These are phyloP conservation scores for Tokudaia muenninki DNA, from an alignment of 2,797 vertebrate species.

Conservation along the genomic window DNA sequence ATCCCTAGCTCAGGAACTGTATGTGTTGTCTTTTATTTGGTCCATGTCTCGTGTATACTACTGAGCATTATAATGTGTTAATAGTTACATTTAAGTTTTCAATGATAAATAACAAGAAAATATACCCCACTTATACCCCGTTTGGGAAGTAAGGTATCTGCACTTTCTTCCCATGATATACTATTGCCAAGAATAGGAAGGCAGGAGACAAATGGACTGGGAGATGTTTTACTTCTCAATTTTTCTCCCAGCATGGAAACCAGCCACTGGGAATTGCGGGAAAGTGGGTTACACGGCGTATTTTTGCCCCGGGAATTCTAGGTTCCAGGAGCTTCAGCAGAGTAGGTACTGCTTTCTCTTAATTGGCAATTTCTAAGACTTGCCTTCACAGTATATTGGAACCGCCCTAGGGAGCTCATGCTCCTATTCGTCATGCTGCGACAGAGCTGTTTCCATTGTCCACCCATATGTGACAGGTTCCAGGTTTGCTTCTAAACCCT, in stretches of 20 bases:
- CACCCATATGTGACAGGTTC: neutral
- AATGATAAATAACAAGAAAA: neutral
- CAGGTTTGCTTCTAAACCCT: neutral
- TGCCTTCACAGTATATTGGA: neutral
- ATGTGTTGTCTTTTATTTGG: conserved; percentile 7
- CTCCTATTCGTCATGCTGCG: neutral
- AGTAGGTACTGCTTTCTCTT: neutral
- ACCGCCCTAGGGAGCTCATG: neutral
- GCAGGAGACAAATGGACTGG: neutral
- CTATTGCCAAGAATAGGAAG: neutral
- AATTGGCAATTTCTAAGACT: neutral
- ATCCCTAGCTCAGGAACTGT: neutral
- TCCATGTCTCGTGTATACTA: neutral
- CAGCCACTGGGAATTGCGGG: neutral
- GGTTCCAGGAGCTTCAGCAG: neutral
- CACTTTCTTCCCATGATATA: neutral
- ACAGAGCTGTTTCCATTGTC: neutral
- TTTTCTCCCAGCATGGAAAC: neutral
- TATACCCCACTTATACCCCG: neutral
- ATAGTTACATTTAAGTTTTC: conserved; percentile 16
- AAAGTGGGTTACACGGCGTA: neutral
- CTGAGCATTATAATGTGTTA: neutral
- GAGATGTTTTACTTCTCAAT: neutral
- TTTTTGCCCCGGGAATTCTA: neutral
- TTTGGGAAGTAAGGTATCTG: conserved; percentile 15